These are phyloP conservation scores for Phthorimaea operculella DNA, from an alignment of 1,140 invertebrate species.

Conservation along the genomic window DNA sequence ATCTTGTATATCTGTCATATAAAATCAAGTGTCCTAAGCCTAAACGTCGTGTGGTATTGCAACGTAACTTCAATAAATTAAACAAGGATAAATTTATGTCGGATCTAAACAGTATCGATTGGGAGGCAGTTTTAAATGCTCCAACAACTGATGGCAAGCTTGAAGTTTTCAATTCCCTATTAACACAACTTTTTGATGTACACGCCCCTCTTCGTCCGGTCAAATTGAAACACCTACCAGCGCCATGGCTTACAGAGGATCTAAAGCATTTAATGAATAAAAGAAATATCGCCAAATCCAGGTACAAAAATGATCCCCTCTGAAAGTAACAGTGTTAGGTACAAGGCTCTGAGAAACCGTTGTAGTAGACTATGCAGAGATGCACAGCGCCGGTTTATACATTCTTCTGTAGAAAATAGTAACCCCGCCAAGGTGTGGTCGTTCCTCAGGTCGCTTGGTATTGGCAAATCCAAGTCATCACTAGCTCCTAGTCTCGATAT, in stretches of 20 bases:
- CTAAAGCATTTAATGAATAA: neutral
- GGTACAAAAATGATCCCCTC: neutral
- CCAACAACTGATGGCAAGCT: slow-evolving; percentile 3
- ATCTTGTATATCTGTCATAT: slow-evolving; percentile 14
- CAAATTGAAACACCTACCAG: neutral
- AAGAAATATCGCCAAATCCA: neutral
- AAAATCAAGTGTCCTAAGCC: slow-evolving; percentile 9
- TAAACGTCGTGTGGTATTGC: slow-evolving; percentile 8
- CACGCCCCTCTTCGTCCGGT: slow-evolving; percentile 12
- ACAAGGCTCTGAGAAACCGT: neutral
- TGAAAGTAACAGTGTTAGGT: neutral
- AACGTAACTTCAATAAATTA: slow-evolving; percentile 11
- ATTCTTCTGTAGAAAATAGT: neutral
- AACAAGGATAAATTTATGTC: neutral
- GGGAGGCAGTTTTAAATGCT: slow-evolving; percentile 2
- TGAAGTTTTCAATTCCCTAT: slow-evolving; percentile 3
- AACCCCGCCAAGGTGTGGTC: neutral
- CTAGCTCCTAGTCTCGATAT: neutral
- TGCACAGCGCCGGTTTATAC: neutral
- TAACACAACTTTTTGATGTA: slow-evolving; percentile 8
- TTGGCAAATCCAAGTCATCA: neutral
- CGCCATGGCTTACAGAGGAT: neutral
- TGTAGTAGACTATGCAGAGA: neutral
- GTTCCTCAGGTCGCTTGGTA: neutral
- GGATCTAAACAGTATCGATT: slow-evolving; percentile 4